Percentiles rank a stretch among this genome's conserved stretches.
phyloP scores from a whole-genome alignment of 2,113 vertebrate genomes.

The Paradoxurus hermaphroditus region DNA sequence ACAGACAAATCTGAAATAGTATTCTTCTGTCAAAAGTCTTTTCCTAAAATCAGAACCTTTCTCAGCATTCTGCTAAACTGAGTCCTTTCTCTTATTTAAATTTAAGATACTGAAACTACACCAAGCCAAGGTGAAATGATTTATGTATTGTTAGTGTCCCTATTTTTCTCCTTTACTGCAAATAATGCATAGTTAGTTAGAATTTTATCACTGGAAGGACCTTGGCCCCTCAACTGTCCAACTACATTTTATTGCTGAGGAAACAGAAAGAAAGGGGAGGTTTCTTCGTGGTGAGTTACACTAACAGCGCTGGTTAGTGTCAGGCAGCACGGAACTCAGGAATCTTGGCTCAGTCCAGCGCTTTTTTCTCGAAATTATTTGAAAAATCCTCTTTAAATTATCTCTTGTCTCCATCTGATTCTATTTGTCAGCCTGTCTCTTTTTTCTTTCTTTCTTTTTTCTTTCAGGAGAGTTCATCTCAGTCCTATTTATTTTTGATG shows the following conservation, averaged over 20 bases:
- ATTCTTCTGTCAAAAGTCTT: neutral
- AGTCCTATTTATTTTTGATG: neutral
- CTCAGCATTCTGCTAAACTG: neutral
- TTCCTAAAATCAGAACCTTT: neutral
- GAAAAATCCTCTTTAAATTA: slow-evolving; percentile 13
- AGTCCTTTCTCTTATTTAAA: neutral
- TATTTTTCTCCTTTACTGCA: neutral
- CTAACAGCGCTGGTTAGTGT: neutral
- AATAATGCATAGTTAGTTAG: neutral
- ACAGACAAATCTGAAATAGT: neutral
- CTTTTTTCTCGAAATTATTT: neutral
- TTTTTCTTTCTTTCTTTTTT: neutral
- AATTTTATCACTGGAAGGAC: neutral
- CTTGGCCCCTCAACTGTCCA: neutral
- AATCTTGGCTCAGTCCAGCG: neutral
- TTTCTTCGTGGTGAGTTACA: neutral
- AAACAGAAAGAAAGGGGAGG: neutral
- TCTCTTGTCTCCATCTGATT: neutral
- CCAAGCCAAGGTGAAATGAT: neutral
- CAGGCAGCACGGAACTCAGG: neutral
- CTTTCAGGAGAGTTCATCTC: neutral
- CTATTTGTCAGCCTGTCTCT: neutral
- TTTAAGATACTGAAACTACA: neutral
- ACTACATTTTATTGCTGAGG: neutral
- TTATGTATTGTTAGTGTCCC: neutral